Conservation (phyloP, 2,797 vertebrate species). For the Telmatherina bonti region DNA sequence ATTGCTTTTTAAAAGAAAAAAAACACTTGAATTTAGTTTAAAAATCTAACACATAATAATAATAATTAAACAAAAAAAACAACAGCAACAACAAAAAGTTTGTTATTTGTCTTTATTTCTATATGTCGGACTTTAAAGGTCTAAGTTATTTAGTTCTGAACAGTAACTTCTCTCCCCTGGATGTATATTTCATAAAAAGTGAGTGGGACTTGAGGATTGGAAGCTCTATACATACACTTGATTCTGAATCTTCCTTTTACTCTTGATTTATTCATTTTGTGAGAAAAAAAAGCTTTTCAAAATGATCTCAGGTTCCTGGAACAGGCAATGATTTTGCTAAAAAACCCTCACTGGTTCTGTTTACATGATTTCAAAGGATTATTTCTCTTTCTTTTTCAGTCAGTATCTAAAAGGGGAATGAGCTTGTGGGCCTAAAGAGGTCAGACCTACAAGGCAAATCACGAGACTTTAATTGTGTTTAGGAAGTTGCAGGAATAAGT, state of each 20-base stretch:
- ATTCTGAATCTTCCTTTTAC: too few relatives aligned
- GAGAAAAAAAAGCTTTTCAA: neutral
- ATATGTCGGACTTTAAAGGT: too few relatives aligned
- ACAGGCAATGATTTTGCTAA: neutral
- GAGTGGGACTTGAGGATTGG: neutral
- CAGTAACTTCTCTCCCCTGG: too few relatives aligned
- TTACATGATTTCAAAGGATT: neutral
- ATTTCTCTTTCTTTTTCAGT: neutral
- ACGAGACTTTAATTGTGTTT: slow-evolving; percentile 6
- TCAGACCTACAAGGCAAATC: neutral
- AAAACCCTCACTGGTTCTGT: neutral
- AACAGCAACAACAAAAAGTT: too few relatives aligned
- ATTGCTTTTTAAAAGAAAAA: too few relatives aligned
- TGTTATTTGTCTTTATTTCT: too few relatives aligned
- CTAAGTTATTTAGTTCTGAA: too few relatives aligned
- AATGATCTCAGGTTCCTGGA: neutral
- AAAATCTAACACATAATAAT: too few relatives aligned
- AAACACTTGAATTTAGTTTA: too few relatives aligned
- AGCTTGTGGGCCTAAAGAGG: neutral
- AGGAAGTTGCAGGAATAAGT: neutral
- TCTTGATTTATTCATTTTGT: neutral
- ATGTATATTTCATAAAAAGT: too few relatives aligned
- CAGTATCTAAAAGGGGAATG: neutral
- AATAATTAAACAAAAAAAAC: too few relatives aligned
- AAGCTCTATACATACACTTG: too few relatives aligned